Percentiles rank a stretch among this genome's conserved stretches.
Conservation (phyloP, 2,113 vertebrate genomes). For the Rutilus rutilus region DNA sequence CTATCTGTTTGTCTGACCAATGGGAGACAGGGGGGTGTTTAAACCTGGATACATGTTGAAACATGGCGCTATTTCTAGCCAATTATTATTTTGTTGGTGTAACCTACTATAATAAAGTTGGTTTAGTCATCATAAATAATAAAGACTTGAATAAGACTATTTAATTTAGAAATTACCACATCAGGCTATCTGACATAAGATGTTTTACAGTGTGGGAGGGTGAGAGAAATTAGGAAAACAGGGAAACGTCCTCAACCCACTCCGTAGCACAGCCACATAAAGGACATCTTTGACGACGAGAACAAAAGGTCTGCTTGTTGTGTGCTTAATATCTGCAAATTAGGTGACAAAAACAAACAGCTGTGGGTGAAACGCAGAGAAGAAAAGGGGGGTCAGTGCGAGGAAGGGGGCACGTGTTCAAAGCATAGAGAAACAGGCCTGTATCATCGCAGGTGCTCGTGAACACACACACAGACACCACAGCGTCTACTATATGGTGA, state of each 20-base stretch:
- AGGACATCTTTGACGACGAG: constrained; percentile 30
- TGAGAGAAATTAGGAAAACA: constrained; percentile 3
- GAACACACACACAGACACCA: constrained; percentile 35
- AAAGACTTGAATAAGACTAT: not conserved
- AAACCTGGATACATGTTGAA: not conserved
- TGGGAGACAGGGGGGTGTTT: not conserved
- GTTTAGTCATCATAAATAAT: not conserved
- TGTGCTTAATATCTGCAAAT: constrained; percentile 47
- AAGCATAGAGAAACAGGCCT: constrained; percentile 30
- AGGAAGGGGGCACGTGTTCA: constrained; percentile 26
- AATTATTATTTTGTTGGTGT: not conserved
- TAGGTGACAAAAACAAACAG: constrained; percentile 52
- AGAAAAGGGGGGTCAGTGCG: not conserved
- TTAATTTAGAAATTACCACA: constrained; percentile 1
- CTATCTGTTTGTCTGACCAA: not conserved
- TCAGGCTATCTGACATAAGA: constrained; percentile 46
- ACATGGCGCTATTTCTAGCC: not conserved
- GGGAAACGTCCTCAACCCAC: constrained; percentile 31
- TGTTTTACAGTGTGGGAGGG: constrained; percentile 55
- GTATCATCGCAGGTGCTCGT: constrained; percentile 47
- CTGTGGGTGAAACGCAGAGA: constrained; percentile 19
- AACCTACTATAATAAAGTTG: not conserved
- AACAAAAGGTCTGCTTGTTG: constrained; percentile 53
- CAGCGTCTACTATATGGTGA: constrained; percentile 36
- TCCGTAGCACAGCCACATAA: constrained; percentile 8